A percentile compares a stretch with the other conserved stretches of the same genome.
phyloP scores from a whole-genome alignment of 2,113 vertebrate species.

The Zingel zingel region DNA sequence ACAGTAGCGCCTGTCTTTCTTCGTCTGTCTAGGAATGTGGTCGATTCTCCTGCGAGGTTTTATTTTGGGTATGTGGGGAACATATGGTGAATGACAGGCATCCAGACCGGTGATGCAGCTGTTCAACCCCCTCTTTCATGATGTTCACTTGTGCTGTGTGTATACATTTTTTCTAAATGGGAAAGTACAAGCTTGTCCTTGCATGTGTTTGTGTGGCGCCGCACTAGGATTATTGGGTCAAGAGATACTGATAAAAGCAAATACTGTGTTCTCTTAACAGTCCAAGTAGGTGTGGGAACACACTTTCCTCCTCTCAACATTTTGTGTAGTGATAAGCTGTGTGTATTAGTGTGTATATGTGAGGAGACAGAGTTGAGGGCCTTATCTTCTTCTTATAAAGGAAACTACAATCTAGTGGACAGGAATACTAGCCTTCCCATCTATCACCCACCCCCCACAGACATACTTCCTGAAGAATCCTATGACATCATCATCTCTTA shows the following conservation, averaged over 20 bases:
- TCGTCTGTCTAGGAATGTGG: conserved; percentile 64
- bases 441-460: background rate
- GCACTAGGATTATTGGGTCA: conserved; percentile 34
- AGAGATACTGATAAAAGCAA: conserved; percentile 49
- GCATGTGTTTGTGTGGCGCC: conserved; percentile 1
- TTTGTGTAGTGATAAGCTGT: conserved; percentile 46
- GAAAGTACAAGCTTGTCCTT: conserved; percentile 11
- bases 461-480: conserved; percentile 57
- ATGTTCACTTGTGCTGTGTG: conserved; percentile 54
- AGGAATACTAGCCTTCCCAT: conserved; percentile 40
- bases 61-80: conserved; percentile 78
- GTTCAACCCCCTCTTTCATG: conserved; percentile 70
- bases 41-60: conserved; percentile 58
- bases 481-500: conserved; percentile 73
- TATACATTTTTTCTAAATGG: conserved; percentile 14
- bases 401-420: conserved; percentile 41
- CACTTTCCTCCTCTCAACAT: conserved; percentile 41
- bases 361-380: conserved; percentile 13
- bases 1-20: conserved; percentile 11
- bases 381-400: conserved; percentile 48
- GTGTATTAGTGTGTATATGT: conserved; percentile 21
- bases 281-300: conserved; percentile 48
- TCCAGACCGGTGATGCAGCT: conserved; percentile 71
- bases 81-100: conserved; percentile 77
- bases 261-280: conserved; percentile 1